Conservation (phyloP, 2,888 invertebrate species). For the Lamproptera curius region DNA sequence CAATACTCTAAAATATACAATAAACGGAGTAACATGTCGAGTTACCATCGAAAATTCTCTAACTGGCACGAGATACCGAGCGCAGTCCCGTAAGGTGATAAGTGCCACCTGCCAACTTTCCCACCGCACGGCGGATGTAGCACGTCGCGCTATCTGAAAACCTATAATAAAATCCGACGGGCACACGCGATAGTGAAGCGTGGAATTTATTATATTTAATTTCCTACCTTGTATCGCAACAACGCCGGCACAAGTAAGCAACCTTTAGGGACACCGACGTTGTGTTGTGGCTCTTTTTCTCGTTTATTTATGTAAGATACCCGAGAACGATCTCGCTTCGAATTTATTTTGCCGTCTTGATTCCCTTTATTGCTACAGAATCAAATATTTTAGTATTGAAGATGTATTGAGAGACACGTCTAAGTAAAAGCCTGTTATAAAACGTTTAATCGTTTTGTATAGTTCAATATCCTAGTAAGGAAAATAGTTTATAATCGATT, state of each 20-base stretch:
- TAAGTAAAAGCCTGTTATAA: no score
- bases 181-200: constrained; percentile 41
- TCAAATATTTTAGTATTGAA: no score
- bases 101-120: constrained; percentile 72
- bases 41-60: no score
- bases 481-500: no score
- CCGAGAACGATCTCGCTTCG: neutral
- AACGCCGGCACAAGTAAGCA: neutral
- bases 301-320: neutral
- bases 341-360: no score
- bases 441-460: no score
- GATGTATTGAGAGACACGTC: no score
- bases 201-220: constrained; percentile 29
- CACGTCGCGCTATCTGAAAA: constrained; percentile 62
- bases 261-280: constrained; percentile 10
- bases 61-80: no score
- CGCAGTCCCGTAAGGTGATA: constrained; percentile 39
- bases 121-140: constrained; percentile 67
- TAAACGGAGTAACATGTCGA: no score
- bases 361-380: no score
- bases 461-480: no score
- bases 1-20: no score
- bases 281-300: neutral
- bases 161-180: constrained; percentile 42
- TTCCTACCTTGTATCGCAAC: constrained; percentile 13